Conservation (phyloP, 2,888 invertebrate species). For the Oligia fasciuncula region DNA sequence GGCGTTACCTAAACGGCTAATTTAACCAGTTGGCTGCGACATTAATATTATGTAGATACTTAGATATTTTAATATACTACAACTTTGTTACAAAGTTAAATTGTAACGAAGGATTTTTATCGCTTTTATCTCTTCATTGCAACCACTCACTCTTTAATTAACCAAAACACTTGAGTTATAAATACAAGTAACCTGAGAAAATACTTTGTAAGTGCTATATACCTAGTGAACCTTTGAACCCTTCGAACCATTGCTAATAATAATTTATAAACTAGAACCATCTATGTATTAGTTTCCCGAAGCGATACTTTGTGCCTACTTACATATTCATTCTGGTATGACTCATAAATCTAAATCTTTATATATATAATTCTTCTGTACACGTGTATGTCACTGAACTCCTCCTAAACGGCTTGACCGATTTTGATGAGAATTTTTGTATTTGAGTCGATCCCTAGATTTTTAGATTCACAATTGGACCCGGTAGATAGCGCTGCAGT, state of each 20-base stretch:
- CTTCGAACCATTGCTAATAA: constrained; percentile 1
- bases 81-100: not conserved
- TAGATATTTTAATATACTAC: not conserved
- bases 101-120: not conserved
- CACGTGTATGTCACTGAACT: too few relatives aligned
- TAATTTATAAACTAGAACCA: not conserved
- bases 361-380: too few relatives aligned
- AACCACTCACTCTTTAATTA: not conserved
- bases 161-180: not conserved
- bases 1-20: too few relatives aligned
- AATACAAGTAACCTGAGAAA: not conserved
- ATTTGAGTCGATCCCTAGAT: not conserved
- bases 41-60: not conserved
- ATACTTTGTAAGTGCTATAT: not conserved
- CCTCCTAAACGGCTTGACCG: too few relatives aligned
- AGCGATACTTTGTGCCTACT: not conserved
- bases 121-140: not conserved
- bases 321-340: not conserved
- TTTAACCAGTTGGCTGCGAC: too few relatives aligned
- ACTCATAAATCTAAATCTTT: not conserved
- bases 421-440: too few relatives aligned
- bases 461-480: not conserved
- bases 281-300: not conserved
- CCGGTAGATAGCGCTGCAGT: not conserved
- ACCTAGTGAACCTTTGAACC: not conserved